Percentiles rank a stretch among this genome's conserved stretches.
Evolutionary conservation across 2,888 invertebrate species (phyloP).

Genomic region (Cosmia trapezina): DNA sequence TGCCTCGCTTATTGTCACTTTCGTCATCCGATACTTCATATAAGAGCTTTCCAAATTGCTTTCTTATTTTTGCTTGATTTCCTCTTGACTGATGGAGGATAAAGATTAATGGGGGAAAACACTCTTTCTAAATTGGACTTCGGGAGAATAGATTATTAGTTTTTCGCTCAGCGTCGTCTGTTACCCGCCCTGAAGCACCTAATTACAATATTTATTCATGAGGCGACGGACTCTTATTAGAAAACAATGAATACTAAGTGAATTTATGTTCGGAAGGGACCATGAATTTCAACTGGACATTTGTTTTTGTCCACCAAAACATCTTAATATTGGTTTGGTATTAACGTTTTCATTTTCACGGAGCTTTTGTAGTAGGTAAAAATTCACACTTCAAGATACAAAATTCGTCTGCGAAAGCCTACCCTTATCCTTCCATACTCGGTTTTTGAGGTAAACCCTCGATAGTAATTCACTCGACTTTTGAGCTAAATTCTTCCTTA

Average conservation of each 20-base stretch:
- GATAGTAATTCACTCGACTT: no score
- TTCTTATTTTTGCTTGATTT: constrained; percentile 72
- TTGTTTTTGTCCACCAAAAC: constrained; percentile 25
- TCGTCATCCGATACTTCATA: constrained; percentile 51
- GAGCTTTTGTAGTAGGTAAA: background rate
- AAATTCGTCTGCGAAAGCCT: no score
- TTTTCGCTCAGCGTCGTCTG: constrained; percentile 70
- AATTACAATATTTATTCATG: constrained; percentile 79
- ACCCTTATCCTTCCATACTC: no score
- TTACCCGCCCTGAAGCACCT: constrained; percentile 60
- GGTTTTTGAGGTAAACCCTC: no score
- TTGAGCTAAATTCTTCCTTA: no score
- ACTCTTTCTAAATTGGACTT: constrained; percentile 81
- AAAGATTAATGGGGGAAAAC: constrained; percentile 82
- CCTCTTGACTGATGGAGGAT: constrained; percentile 76
- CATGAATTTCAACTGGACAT: constrained; percentile 62
- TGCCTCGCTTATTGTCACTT: constrained; percentile 57
- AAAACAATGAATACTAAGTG: constrained; percentile 73
- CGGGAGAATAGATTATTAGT: constrained; percentile 79
- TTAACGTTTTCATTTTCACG: background rate
- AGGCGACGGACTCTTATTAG: constrained; percentile 69
- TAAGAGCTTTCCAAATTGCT: constrained; percentile 53
- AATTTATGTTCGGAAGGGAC: constrained; percentile 69
- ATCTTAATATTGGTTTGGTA: background rate
- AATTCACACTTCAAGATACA: background rate